Evolutionary conservation across 2,888 invertebrate genomes (phyloP).

Genomic region (Acleris cristana): DNA sequence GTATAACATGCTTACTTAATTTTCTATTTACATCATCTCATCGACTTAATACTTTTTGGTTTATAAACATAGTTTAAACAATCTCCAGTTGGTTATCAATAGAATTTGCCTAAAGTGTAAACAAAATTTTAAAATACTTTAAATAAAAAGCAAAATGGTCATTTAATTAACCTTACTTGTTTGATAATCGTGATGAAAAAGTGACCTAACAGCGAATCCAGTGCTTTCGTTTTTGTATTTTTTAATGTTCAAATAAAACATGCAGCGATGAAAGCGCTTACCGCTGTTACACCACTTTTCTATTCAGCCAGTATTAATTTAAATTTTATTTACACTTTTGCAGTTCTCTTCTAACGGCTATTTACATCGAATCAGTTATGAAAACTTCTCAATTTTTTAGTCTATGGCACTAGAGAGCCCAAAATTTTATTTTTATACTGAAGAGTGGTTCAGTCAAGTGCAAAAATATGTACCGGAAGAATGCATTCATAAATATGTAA

Average conservation of each 20-base stretch:
- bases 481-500: too few species aligned
- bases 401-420: constrained; percentile 25
- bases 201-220: too few species aligned
- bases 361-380: constrained; percentile 22
- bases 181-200: too few species aligned
- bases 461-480: too few species aligned
- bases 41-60: constrained; percentile 78
- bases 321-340: too few species aligned
- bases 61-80: constrained; percentile 52
- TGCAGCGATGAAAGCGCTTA: too few species aligned
- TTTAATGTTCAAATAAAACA: too few species aligned
- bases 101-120: background rate
- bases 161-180: too few species aligned
- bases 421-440: background rate
- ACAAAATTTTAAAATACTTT: background rate
- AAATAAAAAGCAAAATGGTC: too few species aligned
- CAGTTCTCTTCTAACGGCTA: background rate
- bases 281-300: too few species aligned
- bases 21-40: constrained; percentile 57
- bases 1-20: constrained; percentile 64
- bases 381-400: constrained; percentile 11
- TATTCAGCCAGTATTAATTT: too few species aligned
- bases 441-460: background rate
- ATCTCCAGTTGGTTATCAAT: constrained; percentile 49
- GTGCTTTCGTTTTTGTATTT: too few species aligned